Percentiles rank a stretch among this genome's conserved stretches.
Evolutionary conservation across 2,888 invertebrate genomes (phyloP).

Genomic region (Crematogaster levior): DNA sequence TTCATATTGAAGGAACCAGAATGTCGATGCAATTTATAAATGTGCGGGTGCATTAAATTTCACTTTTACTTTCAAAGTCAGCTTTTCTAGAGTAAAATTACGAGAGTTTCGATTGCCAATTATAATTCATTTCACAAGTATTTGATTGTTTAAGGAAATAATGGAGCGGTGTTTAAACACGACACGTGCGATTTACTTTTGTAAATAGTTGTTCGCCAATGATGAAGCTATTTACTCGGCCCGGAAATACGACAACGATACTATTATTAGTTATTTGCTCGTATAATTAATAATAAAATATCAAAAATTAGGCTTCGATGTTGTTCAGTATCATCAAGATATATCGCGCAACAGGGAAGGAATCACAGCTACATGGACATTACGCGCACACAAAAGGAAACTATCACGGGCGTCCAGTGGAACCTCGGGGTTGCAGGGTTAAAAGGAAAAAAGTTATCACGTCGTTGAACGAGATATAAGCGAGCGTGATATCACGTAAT

Average conservation of each 20-base stretch:
- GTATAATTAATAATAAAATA: not conserved
- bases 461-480: conserved; percentile 25
- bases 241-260: not conserved
- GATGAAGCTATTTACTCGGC: not conserved
- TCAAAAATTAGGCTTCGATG: not conserved
- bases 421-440: not conserved
- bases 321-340: not conserved
- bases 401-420: not conserved
- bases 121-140: not conserved
- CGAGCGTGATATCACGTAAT: conserved; percentile 32
- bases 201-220: not conserved
- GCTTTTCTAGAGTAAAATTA: not conserved
- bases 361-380: not conserved
- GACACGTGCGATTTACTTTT: not conserved
- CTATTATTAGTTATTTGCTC: not conserved
- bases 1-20: not conserved
- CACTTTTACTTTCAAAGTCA: not conserved
- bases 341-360: not conserved
- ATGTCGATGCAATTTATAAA: not conserved
- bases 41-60: not conserved
- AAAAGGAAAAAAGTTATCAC: conserved; percentile 30
- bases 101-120: not conserved
- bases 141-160: not conserved
- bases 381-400: not conserved
- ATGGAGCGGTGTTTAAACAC: not conserved